Conservation (phyloP, 1,140 invertebrate species). For the Druon quercuslanigerum region DNA sequence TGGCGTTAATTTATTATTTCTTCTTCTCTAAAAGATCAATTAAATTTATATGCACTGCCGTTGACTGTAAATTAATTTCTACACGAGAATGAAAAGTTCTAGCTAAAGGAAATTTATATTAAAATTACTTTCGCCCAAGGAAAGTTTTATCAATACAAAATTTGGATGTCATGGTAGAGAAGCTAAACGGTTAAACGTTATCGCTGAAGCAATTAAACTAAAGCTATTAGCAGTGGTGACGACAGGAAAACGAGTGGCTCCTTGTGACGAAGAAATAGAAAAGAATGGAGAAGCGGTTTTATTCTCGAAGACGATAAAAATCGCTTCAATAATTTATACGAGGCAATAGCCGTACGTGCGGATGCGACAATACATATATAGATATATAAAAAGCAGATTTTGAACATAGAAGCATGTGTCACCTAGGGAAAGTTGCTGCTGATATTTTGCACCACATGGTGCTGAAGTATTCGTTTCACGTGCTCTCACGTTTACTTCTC, state of each 20-base stretch:
- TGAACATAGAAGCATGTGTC: constrained; percentile 12
- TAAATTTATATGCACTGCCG: no score
- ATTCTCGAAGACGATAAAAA: background rate
- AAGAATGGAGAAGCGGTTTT: background rate
- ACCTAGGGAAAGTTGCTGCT: constrained; percentile 11
- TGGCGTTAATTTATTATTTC: no score
- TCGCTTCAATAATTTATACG: constrained; percentile 22
- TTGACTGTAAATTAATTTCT: no score
- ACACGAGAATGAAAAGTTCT: no score
- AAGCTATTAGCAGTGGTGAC: background rate
- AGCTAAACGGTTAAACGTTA: background rate
- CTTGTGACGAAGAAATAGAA: background rate
- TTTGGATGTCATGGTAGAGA: background rate
- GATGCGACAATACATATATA: background rate
- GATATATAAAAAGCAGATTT: background rate
- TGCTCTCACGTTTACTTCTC: constrained; percentile 33
- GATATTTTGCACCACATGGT: constrained; percentile 27
- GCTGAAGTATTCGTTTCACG: constrained; percentile 29
- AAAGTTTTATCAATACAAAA: background rate
- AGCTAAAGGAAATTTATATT: background rate
- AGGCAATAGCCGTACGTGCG: constrained; percentile 4
- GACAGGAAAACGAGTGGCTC: constrained; percentile 4
- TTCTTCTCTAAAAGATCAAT: no score
- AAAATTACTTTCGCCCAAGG: background rate
- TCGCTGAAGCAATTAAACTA: background rate